Base-by-base conservation (phyloP, 92 coral and sea anemone genomes). In the Phenganax subtilis region DNA sequence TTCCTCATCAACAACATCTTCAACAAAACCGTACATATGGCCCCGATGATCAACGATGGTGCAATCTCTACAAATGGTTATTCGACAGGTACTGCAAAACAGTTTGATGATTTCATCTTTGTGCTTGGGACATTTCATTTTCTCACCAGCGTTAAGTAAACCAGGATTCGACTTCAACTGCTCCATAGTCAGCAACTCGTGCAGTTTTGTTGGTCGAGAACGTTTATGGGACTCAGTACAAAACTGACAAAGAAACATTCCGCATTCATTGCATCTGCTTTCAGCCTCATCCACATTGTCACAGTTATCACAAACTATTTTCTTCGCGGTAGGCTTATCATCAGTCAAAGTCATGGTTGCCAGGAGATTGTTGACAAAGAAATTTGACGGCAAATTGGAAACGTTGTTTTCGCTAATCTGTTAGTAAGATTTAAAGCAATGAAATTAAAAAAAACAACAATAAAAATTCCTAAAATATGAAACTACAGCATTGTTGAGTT, bases 51-150 rank as follows among this genome's bases (percentile, higher is more conserved):
- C n/a, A n/a, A n/a, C n/a, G n/a, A n/a, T n/a, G n/a, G n/a, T n/a
- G n/a, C n/a, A n/a, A n/a, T n/a, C n/a, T n/a, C n/a, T n/a, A n/a
- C n/a, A n/a, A n/a, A n/a, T n/a, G n/a, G n/a, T n/a, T n/a, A n/a
- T n/a, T n/a, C n/a, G n/a, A n/a, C n/a, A n/a, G n/a, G n/a, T n/a
- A n/a, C n/a, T n/a, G n/a, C n/a, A n/a, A n/a, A n/a, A n/a, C n/a
- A n/a, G n/a, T n/a, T n/a, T n/a, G n/a, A n/a, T n/a, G 10, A 75
- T 37, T 77, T 90, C 90, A 7, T 84, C 88, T 77, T 70, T 59
- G 83, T 90, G 94, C 61, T 90, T 88, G n/a, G 44, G 29, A 81
- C 94, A 90, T 51, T 85, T 80, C 9, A 78, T 29, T 57, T 84
- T 91, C 82, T 90, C 87, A 54, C 53, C 85, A 54, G 84, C 75